phyloP scores from a whole-genome alignment of 92 coral and sea anemone species.

The Porites divaricata region DNA sequence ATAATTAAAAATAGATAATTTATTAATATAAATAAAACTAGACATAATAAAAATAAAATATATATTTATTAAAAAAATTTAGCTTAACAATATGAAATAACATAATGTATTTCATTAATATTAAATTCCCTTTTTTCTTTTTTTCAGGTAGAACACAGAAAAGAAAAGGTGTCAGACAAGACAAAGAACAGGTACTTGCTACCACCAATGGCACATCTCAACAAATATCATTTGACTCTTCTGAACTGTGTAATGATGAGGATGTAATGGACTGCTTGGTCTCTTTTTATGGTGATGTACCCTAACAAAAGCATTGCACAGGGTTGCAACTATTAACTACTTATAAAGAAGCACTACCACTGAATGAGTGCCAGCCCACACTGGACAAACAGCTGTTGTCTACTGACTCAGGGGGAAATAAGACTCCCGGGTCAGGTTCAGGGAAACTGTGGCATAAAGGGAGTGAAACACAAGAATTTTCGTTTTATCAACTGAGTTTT shows the following conservation, averaged over 20 bases:
- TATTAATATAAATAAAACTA: too few relatives aligned
- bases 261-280: conserved; percentile 25
- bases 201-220: conserved; percentile 4
- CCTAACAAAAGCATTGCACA: not conserved
- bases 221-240: not conserved
- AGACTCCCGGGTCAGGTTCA: too few relatives aligned
- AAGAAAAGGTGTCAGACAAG: not conserved
- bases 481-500: too few relatives aligned
- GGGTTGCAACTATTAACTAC: not conserved
- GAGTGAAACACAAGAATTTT: too few relatives aligned
- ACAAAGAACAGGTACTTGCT: not conserved
- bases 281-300: conserved; percentile 39
- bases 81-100: not conserved
- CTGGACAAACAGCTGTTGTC: too few relatives aligned
- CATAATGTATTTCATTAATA: not conserved
- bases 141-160: not conserved
- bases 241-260: not conserved
- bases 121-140: not conserved
- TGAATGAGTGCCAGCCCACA: too few relatives aligned
- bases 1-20: too few relatives aligned
- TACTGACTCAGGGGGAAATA: too few relatives aligned
- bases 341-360: too few relatives aligned
- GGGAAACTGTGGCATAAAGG: too few relatives aligned
- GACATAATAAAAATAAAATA: too few relatives aligned
- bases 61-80: too few relatives aligned